Conservation (phyloP, 2,113 vertebrate species). For the Pseudorasbora parva region DNA sequence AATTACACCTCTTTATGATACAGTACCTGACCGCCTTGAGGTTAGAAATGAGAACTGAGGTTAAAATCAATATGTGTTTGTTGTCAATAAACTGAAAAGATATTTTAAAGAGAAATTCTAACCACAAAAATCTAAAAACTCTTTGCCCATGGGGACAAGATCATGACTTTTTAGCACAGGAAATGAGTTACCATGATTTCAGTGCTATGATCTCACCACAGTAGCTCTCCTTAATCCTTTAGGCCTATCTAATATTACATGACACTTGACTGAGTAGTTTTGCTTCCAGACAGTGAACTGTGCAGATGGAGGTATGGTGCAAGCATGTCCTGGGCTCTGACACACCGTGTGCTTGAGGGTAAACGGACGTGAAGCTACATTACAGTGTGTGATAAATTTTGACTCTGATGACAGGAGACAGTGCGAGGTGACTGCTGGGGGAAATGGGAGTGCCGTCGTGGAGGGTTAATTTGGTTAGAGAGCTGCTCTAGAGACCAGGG, state of each 20-base stretch:
- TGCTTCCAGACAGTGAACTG: constrained; percentile 37
- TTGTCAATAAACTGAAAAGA: background rate
- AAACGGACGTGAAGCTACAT: background rate
- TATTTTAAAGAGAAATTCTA: background rate
- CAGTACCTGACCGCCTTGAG: background rate
- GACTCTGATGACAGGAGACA: constrained; percentile 21
- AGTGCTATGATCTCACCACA: constrained; percentile 38
- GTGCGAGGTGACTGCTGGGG: background rate
- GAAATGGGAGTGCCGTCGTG: constrained; percentile 30
- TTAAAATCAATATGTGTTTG: background rate
- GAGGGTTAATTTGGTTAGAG: constrained; percentile 52
- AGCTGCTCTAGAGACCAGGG: constrained; percentile 45
- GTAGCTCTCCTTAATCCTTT: constrained; percentile 30
- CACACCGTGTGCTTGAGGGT: constrained; percentile 14
- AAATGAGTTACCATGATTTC: constrained; percentile 7
- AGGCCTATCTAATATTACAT: constrained; percentile 40
- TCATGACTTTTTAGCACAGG: background rate
- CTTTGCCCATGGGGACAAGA: background rate
- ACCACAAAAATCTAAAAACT: background rate
- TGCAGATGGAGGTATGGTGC: constrained; percentile 3
- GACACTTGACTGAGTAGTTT: constrained; percentile 34
- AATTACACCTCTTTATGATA: background rate
- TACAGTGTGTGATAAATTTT: background rate
- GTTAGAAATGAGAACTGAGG: background rate
- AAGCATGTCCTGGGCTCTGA: constrained; percentile 12